Percentiles rank a stretch among this genome's conserved stretches.
Conservation (phyloP, 2,888 invertebrate genomes). For the Heliconius cydno region DNA sequence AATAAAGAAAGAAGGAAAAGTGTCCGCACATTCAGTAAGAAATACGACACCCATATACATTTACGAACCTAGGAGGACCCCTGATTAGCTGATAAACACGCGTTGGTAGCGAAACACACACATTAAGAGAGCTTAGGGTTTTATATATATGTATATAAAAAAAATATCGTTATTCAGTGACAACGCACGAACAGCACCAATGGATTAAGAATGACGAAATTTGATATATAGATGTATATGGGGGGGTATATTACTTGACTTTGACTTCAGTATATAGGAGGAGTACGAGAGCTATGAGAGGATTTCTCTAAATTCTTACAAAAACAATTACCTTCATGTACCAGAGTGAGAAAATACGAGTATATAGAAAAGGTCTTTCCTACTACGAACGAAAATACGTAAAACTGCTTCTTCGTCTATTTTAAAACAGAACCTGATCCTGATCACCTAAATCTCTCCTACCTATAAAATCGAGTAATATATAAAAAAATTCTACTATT, state of each 20-base stretch:
- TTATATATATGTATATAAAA: constrained; percentile 24
- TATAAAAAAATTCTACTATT: neutral
- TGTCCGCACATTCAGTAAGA: constrained; percentile 32
- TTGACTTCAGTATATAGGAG: no score
- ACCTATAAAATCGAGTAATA: neutral
- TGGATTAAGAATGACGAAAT: no score
- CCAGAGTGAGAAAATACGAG: no score
- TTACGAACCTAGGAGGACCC: constrained; percentile 36
- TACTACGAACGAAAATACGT: no score
- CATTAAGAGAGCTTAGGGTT: constrained; percentile 39
- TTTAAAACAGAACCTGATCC: no score
- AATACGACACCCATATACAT: constrained; percentile 42
- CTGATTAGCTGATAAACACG: constrained; percentile 45
- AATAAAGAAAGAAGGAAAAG: constrained; percentile 34
- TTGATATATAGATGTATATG: no score
- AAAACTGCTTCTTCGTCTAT: no score
- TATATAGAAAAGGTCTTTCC: no score
- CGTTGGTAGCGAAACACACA: constrained; percentile 27
- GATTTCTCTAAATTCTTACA: no score
- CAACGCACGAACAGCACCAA: neutral
- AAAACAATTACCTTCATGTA: no score
- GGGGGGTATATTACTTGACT: no score
- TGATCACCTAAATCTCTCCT: neutral
- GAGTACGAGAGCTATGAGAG: no score
- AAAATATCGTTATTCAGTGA: neutral